Conservation (phyloP, 2,888 invertebrate genomes). For the Pegoplata infirma region DNA sequence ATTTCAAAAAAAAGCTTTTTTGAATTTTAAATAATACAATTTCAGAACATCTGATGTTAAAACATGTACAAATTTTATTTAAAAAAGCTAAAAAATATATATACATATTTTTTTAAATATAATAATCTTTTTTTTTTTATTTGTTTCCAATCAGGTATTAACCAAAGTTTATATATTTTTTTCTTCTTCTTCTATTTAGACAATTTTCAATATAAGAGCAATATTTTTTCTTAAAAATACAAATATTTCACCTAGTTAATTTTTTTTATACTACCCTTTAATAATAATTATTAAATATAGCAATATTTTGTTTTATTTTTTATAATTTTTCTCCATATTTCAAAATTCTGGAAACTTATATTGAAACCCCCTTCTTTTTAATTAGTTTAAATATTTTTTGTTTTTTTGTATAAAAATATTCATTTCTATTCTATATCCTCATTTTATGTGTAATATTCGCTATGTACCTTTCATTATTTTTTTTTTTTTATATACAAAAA, state of each 20-base stretch:
- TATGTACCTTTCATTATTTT: slow-evolving; percentile 60
- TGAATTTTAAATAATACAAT: slow-evolving; percentile 71
- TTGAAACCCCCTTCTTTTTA: slow-evolving; percentile 17
- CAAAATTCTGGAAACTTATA: slow-evolving; percentile 12
- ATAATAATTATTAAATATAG: slow-evolving; percentile 38
- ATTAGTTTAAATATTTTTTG: slow-evolving; percentile 51
- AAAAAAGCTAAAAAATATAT: slow-evolving; percentile 67
- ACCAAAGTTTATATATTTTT: slow-evolving; percentile 56
- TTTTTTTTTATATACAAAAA: slow-evolving; percentile 42
- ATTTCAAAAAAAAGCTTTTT: slow-evolving; percentile 60
- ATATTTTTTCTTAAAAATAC: slow-evolving; percentile 51
- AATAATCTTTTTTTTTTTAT: slow-evolving; percentile 28
- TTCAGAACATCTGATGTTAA: slow-evolving; percentile 85
- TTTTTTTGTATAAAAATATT: slow-evolving; percentile 29
- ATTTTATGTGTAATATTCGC: slow-evolving; percentile 65
- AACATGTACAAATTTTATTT: slow-evolving; percentile 83
- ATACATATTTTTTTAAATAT: slow-evolving; percentile 36
- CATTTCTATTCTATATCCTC: slow-evolving; percentile 40
- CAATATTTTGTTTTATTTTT: slow-evolving; percentile 62
- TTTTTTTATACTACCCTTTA: slow-evolving; percentile 55
- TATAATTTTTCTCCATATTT: slow-evolving; percentile 18
- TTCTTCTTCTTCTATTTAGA: slow-evolving; percentile 51
- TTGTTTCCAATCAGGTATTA: slow-evolving; percentile 50
- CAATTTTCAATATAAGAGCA: slow-evolving; percentile 58
- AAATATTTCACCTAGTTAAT: slow-evolving; percentile 63